Percentiles rank a stretch among this genome's conserved stretches.
Conservation (phyloP, 2,888 invertebrate species). For the Ophioninae sp. region DNA sequence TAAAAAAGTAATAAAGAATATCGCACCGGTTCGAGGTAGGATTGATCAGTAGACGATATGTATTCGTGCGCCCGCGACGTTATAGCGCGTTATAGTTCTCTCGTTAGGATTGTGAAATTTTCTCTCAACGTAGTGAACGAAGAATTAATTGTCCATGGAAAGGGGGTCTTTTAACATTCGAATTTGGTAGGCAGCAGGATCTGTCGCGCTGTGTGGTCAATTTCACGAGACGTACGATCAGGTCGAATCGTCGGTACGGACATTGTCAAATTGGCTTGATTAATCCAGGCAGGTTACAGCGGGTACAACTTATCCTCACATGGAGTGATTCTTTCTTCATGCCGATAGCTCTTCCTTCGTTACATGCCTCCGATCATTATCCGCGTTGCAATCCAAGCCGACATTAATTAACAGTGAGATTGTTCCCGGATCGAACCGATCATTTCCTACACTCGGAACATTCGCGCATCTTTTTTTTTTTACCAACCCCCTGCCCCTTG, state of each 20-base stretch:
- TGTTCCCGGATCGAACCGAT: constrained; percentile 31
- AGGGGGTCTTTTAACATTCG: not conserved
- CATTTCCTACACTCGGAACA: constrained; percentile 31
- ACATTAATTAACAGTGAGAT: constrained; percentile 49
- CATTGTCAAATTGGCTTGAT: constrained; percentile 1
- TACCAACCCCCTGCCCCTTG: not conserved
- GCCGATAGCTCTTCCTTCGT: not conserved
- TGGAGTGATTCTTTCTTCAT: not conserved
- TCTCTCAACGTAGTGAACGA: not conserved
- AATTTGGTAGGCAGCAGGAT: not conserved
- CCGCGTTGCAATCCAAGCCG: constrained; percentile 11
- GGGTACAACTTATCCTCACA: not conserved
- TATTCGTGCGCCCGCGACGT: not conserved
- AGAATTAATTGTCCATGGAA: not conserved
- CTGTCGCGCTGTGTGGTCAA: not conserved
- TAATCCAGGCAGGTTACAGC: constrained; percentile 1
- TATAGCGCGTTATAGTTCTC: not conserved
- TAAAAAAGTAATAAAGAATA: no score
- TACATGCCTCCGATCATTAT: constrained; percentile 15
- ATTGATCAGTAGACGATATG: not conserved
- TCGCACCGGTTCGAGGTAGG: no score
- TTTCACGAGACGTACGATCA: not conserved
- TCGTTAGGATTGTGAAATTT: not conserved
- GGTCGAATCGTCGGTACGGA: not conserved
- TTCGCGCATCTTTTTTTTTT: constrained; percentile 5